phyloP scores from a whole-genome alignment of 2,113 vertebrate species.

The Toxostoma redivivum region DNA sequence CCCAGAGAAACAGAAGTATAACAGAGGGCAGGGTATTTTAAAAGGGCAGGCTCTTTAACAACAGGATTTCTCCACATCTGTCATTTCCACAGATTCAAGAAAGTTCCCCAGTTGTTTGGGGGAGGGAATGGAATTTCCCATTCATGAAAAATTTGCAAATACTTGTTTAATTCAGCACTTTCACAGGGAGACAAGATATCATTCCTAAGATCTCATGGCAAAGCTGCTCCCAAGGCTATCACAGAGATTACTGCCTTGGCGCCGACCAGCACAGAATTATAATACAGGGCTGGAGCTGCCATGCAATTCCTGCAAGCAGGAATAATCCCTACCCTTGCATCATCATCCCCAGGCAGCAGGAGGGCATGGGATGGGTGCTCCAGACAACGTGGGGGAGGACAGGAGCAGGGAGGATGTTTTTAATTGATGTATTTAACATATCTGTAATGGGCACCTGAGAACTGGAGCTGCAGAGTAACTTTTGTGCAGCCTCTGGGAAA shows the following conservation, averaged over 20 bases:
- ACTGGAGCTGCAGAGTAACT: background rate
- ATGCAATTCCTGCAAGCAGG: background rate
- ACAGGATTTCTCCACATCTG: background rate
- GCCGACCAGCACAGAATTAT: background rate
- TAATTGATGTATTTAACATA: background rate
- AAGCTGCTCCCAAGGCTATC: constrained; percentile 56
- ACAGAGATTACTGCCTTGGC: constrained; percentile 15
- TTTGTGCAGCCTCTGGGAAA: constrained; percentile 4
- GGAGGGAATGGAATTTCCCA: background rate
- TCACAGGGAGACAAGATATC: background rate
- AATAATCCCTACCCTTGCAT: constrained; percentile 29
- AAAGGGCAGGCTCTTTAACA: background rate
- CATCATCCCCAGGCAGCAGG: background rate
- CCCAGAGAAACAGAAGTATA: background rate
- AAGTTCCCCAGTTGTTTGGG: background rate
- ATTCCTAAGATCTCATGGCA: constrained; percentile 24
- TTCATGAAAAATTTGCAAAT: constrained; percentile 8
- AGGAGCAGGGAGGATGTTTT: constrained; percentile 16
- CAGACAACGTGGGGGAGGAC: background rate
- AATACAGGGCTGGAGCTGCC: background rate
- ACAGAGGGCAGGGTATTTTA: background rate
- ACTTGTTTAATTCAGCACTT: constrained; percentile 42
- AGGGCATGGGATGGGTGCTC: constrained; percentile 8
- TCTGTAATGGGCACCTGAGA: constrained; percentile 5
- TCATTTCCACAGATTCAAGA: background rate